Percentiles rank a stretch among this genome's conserved stretches.
These are phyloP conservation scores for Dendronephthya gigantea DNA, from an alignment of 64 coral and sea anemone species.

Conservation along the genomic window DNA sequence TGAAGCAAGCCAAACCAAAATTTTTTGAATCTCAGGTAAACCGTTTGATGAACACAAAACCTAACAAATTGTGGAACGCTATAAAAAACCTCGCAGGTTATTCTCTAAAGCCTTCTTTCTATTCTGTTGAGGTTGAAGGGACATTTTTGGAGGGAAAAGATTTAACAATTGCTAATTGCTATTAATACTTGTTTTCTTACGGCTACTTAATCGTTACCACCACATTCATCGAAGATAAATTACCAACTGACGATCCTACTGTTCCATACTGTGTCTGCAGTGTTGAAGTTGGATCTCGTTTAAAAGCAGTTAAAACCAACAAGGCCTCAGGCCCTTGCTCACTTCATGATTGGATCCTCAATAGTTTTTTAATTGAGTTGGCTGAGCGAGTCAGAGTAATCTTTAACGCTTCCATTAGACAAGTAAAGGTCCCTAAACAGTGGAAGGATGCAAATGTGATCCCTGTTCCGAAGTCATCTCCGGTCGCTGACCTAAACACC, in stretches of 20 bases:
- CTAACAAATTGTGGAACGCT: not conserved
- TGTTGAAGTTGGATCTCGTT: not conserved
- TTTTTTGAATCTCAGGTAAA: not conserved
- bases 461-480: constrained; percentile 28
- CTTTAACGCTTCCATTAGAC: not conserved
- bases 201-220: not conserved
- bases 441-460: constrained; percentile 27
- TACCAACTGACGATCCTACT: not conserved
- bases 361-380: too few relatives aligned
- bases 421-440: not conserved
- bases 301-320: not conserved
- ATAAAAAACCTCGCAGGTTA: not conserved
- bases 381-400: too few relatives aligned
- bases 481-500: not conserved
- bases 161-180: not conserved
- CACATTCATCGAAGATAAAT: not conserved
- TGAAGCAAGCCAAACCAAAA: not conserved
- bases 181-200: not conserved
- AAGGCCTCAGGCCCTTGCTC: not conserved
- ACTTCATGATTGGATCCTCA: too few relatives aligned
- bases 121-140: too few relatives aligned
- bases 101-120: not conserved
- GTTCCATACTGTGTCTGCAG: not conserved
- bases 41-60: not conserved
- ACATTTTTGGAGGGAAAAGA: not conserved